A percentile compares a stretch with the other conserved stretches of the same genome.
Conservation (phyloP, 2,888 invertebrate genomes). For the Noctuana brunneofusca region DNA sequence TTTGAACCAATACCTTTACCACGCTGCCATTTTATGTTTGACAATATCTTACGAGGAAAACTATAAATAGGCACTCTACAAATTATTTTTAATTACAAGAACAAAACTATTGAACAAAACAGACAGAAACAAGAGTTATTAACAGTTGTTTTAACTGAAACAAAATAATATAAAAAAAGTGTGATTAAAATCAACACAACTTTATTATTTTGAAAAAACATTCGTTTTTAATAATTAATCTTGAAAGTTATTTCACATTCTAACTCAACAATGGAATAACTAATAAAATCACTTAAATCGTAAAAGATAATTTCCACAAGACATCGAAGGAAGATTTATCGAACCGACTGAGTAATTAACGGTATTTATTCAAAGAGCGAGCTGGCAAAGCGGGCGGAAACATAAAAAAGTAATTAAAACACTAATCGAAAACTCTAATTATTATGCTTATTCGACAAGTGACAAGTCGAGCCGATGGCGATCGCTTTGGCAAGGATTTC, state of each 20-base stretch:
- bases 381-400: conserved; percentile 31
- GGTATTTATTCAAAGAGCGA: conserved; percentile 31
- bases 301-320: conserved; percentile 19
- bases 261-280: conserved; percentile 1
- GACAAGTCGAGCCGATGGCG: conserved; percentile 78
- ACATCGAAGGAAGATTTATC: conserved; percentile 29
- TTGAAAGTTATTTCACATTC: neutral
- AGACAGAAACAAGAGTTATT: neutral
- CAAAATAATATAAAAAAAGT: neutral
- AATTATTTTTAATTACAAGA: too few relatives aligned
- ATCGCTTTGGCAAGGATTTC: conserved; percentile 82
- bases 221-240: neutral
- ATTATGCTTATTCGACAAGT: conserved; percentile 81
- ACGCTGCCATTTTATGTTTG: too few relatives aligned
- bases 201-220: neutral
- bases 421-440: conserved; percentile 78
- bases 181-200: neutral
- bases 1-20: too few relatives aligned
- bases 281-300: conserved; percentile 20
- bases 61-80: too few relatives aligned
- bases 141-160: too few relatives aligned
- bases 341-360: conserved; percentile 26
- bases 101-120: neutral
- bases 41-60: too few relatives aligned
- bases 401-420: conserved; percentile 53